Evolutionary conservation across 2,888 invertebrate species (phyloP).

Genomic region (Drosophila gaucha): DNA sequence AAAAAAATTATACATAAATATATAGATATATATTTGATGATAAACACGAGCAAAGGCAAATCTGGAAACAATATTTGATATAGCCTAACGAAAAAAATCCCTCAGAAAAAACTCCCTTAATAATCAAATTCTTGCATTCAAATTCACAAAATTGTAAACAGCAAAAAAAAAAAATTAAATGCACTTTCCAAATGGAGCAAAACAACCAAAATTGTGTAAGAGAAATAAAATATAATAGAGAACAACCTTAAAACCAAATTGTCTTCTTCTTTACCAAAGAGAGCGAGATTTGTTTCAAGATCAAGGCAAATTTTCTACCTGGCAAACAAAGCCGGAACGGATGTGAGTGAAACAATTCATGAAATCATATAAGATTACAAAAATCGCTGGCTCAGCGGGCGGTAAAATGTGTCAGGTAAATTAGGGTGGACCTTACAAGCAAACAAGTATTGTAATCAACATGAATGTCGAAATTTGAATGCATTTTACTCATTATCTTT

Average conservation of each 20-base stretch:
- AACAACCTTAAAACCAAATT: slow-evolving; percentile 58
- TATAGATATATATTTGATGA: slow-evolving; percentile 16
- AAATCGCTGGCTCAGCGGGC: slow-evolving; percentile 18
- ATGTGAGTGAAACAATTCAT: slow-evolving; percentile 22
- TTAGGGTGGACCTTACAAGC: slow-evolving; percentile 36
- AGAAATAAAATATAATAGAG: slow-evolving; percentile 64
- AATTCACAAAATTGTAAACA: slow-evolving; percentile 39
- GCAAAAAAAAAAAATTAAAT: slow-evolving; percentile 26
- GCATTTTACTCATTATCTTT: no score
- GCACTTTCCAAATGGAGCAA: slow-evolving; percentile 55
- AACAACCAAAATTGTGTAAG: slow-evolving; percentile 59
- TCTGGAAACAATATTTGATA: slow-evolving; percentile 42
- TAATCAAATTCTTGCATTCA: slow-evolving; percentile 3
- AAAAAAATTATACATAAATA: slow-evolving; percentile 3
- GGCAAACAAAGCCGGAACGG: slow-evolving; percentile 6
- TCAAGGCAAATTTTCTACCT: slow-evolving; percentile 2
- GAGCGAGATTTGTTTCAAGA: background rate
- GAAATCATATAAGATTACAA: slow-evolving; percentile 25
- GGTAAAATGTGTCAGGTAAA: slow-evolving; percentile 26
- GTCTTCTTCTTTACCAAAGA: slow-evolving; percentile 19
- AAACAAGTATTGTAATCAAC: background rate
- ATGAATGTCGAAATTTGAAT: no score
- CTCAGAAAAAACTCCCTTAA: background rate
- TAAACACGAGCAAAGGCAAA: slow-evolving; percentile 27
- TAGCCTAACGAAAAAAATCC: slow-evolving; percentile 18